Evolutionary conservation across 2,888 invertebrate species (phyloP).

Genomic region (Acanthosepion lycidas): DNA sequence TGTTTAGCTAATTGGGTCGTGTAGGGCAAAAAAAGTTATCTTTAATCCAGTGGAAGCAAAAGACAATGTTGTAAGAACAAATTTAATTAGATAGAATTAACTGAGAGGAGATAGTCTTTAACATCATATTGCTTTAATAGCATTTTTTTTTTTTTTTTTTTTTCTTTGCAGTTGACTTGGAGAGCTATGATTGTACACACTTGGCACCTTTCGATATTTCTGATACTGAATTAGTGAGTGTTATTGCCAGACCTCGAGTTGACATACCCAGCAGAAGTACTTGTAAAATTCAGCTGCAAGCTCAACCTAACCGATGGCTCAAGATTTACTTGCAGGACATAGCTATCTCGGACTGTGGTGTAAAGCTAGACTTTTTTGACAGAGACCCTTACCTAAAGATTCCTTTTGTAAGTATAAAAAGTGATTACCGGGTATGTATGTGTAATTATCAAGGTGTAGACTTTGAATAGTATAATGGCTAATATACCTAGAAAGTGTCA

Average conservation of each 20-base stretch:
- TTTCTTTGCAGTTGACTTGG: slow-evolving; percentile 24
- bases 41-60: too few relatives aligned
- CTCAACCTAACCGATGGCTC: not conserved
- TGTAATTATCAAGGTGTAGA: too few relatives aligned
- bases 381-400: not conserved
- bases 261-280: not conserved
- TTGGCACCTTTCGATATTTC: not conserved
- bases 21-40: too few relatives aligned
- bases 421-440: too few relatives aligned
- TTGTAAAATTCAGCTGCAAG: not conserved
- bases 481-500: too few relatives aligned
- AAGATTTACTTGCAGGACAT: not conserved
- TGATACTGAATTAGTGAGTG: not conserved
- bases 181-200: not conserved
- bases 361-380: not conserved
- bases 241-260: slow-evolving; percentile 34
- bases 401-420: slow-evolving; percentile 23
- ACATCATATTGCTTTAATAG: too few relatives aligned
- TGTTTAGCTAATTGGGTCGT: too few relatives aligned
- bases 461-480: too few relatives aligned
- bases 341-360: not conserved
- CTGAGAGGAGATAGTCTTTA: too few relatives aligned
- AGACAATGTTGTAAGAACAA: too few relatives aligned
- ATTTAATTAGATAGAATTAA: too few relatives aligned
- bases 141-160: not conserved